Base-by-base conservation (phyloP, 2,113 vertebrate species). In the Notarius quadriscutis region DNA sequence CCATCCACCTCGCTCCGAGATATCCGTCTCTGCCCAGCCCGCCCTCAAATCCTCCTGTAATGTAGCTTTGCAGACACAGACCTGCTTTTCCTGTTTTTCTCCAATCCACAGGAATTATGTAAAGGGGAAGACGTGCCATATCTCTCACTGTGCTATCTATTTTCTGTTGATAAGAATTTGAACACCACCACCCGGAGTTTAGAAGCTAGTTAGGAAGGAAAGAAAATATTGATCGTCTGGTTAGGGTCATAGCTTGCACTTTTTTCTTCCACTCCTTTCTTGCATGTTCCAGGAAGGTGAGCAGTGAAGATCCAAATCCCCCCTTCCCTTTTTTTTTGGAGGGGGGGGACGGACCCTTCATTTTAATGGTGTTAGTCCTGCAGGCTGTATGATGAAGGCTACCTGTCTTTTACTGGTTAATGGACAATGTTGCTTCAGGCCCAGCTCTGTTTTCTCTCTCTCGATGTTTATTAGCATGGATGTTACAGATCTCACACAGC, bases 1-100 rank as follows among this genome's bases (percentile, higher is more conserved):
- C 30, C 14, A 9, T 69, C 85, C 50, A 34, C 18, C 50, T 77
- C 55, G 53, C 50, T 27, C 65, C 1, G 22, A 75, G n/a, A 77
- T n/a, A 60, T 22, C n/a, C 15, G 30, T 15, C 67, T 51, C n/a
- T 15, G 34, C 75, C 67, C 80, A 63, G 20, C 81, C 58, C 1
- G 14, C 18, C 72, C 60, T 60, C 20, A 15, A 11, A 7, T 57
- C 22, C 34, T 15, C 84, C 41, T 75, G 57, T 7, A 14, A 4
- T 8, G 11, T 55, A 27, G 27, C 57, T 57, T 27, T 57, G 53
- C 7, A 53, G 27, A 50, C 15, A 78, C 51, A 69, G 78, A 7
- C n/a, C 41, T 34, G 15, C 41, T 62, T 69, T 87, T 87, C 89
- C 89, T 83, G 83, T 87, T 75, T 87, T 80, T 34, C 15, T 60